phyloP scores from a whole-genome alignment of 2,797 vertebrate genomes.

The Platyrinchus mystaceus region DNA sequence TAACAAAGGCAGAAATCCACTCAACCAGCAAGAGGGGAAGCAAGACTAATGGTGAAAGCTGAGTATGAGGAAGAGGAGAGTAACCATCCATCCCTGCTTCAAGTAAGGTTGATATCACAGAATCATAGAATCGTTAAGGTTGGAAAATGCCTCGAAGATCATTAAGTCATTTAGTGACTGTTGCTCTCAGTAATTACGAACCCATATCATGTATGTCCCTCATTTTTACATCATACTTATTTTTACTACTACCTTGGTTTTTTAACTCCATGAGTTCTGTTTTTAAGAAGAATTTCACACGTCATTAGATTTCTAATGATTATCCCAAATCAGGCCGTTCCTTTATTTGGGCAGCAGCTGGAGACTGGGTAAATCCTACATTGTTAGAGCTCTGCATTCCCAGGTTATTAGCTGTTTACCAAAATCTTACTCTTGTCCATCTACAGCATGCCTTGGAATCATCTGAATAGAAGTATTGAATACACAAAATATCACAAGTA shows the following conservation, averaged over 20 bases:
- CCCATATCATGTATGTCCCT: fast-evolving
- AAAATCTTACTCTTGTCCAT: not conserved
- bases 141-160: not conserved
- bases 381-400: not conserved
- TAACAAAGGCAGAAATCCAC: not conserved
- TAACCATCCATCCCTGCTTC: not conserved
- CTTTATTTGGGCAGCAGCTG: not conserved
- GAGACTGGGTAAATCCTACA: not conserved
- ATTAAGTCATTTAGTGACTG: not conserved
- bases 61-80: not conserved
- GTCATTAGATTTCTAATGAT: not conserved
- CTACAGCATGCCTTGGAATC: not conserved
- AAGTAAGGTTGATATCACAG: not conserved
- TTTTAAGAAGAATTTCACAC: not conserved
- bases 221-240: not conserved
- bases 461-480: not conserved
- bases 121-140: not conserved
- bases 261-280: not conserved
- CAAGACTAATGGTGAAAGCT: not conserved
- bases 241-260: not conserved
- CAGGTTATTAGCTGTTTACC: not conserved
- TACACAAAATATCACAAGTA: not conserved
- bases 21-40: not conserved
- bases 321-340: not conserved
- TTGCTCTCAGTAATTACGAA: not conserved